phyloP scores from a whole-genome alignment of 2,888 invertebrate genomes.

The Polydesmus complanatus region DNA sequence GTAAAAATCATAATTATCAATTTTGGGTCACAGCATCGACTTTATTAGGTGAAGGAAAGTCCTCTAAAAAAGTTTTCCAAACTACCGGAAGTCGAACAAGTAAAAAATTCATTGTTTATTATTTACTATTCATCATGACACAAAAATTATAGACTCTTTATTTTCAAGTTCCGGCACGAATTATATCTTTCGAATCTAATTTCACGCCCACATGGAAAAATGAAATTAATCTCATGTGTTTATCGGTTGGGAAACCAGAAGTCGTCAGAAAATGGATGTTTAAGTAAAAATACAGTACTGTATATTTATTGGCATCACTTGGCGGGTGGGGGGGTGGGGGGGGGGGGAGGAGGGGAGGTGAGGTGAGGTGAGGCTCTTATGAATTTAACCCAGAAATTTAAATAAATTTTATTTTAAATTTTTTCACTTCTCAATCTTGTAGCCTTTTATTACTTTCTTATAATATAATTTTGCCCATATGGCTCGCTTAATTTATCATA shows the following conservation, averaged over 20 bases:
- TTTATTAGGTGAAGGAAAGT: slow-evolving; percentile 15
- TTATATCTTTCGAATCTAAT: slow-evolving; percentile 11
- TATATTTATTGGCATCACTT: no score
- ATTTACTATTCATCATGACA: no score
- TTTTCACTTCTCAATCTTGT: no score
- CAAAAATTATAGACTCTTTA: neutral
- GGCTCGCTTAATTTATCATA: no score
- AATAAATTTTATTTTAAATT: no score
- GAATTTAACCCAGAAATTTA: no score
- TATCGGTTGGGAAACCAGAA: slow-evolving; percentile 82
- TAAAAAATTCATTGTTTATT: no score
- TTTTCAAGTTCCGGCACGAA: slow-evolving; percentile 7
- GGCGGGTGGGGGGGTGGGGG: no score
- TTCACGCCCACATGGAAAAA: slow-evolving; percentile 53
- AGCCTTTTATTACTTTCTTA: no score
- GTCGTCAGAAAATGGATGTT: slow-evolving; percentile 69
- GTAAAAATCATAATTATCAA: slow-evolving; percentile 33
- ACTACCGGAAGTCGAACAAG: slow-evolving; percentile 10
- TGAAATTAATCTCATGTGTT: slow-evolving; percentile 78
- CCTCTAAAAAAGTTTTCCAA: slow-evolving; percentile 9
- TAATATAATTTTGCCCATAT: no score
- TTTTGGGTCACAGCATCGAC: slow-evolving; percentile 17
- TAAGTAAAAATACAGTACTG: slow-evolving; percentile 5
- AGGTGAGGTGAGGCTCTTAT: no score
- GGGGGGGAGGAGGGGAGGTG: no score